phyloP scores from a whole-genome alignment of 2,113 vertebrate species.

The Sardina pilchardus region DNA sequence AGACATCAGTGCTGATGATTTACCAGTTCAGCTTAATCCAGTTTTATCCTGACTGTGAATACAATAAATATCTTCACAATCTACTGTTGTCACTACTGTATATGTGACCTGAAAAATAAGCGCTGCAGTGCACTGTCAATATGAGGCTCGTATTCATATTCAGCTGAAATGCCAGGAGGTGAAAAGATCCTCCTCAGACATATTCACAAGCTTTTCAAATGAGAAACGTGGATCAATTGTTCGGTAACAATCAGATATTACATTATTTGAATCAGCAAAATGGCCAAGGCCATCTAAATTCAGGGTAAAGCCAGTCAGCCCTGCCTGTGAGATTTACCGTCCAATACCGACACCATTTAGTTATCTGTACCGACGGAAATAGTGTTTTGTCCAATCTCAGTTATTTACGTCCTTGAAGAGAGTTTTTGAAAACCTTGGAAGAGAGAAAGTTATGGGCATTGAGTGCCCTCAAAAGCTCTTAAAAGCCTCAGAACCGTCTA shows the following conservation, averaged over 20 bases:
- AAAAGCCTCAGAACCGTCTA: background rate
- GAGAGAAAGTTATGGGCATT: background rate
- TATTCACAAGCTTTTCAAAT: background rate
- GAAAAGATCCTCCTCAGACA: background rate
- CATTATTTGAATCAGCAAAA: background rate
- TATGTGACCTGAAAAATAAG: background rate
- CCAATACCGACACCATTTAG: background rate
- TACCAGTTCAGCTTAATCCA: background rate
- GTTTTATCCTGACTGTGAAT: background rate
- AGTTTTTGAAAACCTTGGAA: background rate
- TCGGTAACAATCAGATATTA: background rate
- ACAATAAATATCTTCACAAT: background rate
- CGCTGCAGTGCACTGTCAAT: background rate
- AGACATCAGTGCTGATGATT: background rate
- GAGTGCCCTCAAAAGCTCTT: background rate
- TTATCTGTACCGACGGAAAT: background rate
- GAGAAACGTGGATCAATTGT: background rate
- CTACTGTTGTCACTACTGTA: background rate
- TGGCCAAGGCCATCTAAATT: background rate
- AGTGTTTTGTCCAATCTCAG: background rate
- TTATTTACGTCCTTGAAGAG: slow-evolving; percentile 5
- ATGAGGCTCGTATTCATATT: background rate
- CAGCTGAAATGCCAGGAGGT: background rate
- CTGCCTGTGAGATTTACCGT: background rate
- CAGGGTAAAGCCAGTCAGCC: background rate